phyloP scores from a whole-genome alignment of 2,797 vertebrate species.

The Galagoides demidoff region DNA sequence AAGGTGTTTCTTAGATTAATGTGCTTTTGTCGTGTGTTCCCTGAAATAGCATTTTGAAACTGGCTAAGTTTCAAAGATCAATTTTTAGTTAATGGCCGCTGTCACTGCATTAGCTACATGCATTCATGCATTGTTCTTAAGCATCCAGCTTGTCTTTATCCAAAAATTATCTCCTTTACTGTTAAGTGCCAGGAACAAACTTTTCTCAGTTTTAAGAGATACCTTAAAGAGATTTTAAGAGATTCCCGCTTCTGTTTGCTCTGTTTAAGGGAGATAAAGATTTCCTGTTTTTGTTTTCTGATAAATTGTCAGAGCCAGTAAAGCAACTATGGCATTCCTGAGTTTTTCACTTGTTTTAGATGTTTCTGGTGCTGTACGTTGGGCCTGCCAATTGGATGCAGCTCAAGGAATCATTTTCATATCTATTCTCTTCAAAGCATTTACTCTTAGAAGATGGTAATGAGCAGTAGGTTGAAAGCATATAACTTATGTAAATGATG shows the following conservation, averaged over 20 bases:
- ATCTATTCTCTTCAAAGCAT: constrained; percentile 29
- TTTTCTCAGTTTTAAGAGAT: not conserved
- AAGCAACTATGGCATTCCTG: not conserved
- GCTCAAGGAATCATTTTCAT: not conserved
- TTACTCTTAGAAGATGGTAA: not conserved
- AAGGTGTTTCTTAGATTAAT: not conserved
- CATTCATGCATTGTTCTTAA: not conserved
- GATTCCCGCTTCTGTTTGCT: not conserved
- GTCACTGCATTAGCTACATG: not conserved
- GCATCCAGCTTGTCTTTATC: not conserved
- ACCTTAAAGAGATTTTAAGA: not conserved
- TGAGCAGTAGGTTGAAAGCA: not conserved
- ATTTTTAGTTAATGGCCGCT: not conserved
- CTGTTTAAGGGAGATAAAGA: not conserved
- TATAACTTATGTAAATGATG: not conserved
- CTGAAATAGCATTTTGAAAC: not conserved
- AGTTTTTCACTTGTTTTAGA: not conserved
- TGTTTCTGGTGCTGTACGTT: not conserved
- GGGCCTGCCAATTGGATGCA: not conserved
- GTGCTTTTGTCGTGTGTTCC: not conserved
- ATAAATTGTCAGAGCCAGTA: not conserved
- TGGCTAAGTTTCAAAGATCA: not conserved
- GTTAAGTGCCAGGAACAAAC: not conserved
- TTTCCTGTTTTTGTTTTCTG: constrained; percentile 45
- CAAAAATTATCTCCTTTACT: not conserved